Evolutionary conservation across 2,113 vertebrate species (phyloP).

Genomic region (Microcebus murinus): DNA sequence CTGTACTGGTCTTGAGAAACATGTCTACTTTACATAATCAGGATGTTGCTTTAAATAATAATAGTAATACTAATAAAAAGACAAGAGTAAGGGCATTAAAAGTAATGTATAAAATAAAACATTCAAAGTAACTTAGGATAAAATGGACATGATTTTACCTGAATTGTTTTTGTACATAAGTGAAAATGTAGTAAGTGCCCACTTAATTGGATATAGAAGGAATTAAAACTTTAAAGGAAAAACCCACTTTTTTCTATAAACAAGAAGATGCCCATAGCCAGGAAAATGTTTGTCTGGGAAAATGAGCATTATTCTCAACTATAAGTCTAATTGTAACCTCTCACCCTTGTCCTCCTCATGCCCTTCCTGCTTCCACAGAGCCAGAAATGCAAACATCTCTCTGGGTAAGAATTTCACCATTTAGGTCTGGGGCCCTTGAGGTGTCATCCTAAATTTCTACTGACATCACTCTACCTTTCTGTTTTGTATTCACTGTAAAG

Average conservation of each 20-base stretch:
- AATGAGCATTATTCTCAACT: neutral
- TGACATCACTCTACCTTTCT: neutral
- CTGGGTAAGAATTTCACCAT: neutral
- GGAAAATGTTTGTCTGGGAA: neutral
- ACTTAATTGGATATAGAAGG: neutral
- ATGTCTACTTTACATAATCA: neutral
- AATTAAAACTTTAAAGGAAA: neutral
- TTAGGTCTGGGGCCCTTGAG: neutral
- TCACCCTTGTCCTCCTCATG: neutral
- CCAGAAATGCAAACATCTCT: neutral
- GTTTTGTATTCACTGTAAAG: neutral
- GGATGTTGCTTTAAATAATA: neutral
- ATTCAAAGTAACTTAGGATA: conserved; percentile 8
- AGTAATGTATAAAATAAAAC: neutral
- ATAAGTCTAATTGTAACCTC: neutral
- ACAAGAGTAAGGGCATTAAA: neutral
- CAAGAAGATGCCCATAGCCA: neutral
- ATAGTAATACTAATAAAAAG: neutral
- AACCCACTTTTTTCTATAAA: neutral
- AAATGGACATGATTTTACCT: neutral
- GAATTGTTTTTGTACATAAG: neutral
- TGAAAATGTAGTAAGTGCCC: neutral
- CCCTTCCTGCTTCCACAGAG: neutral
- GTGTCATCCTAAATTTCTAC: neutral
- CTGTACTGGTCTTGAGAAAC: no score